phyloP scores from a whole-genome alignment of 2,888 invertebrate genomes.

The Andrena fulva region DNA sequence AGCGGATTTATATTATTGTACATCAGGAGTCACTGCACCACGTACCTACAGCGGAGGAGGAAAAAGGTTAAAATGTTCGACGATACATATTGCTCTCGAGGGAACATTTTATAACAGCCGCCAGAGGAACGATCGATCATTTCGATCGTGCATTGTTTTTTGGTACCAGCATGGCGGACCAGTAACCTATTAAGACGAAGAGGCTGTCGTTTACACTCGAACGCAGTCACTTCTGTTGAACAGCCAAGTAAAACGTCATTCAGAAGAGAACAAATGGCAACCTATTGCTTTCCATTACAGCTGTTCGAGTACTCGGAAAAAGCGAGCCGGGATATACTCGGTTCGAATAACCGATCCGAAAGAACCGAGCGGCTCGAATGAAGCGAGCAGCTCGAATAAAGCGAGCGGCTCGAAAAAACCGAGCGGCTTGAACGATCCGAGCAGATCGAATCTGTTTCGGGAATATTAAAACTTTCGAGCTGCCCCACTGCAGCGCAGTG shows the following conservation, averaged over 20 bases:
- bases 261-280: background rate
- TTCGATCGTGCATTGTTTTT: conserved; percentile 19
- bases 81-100: conserved; percentile 29
- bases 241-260: conserved; percentile 8
- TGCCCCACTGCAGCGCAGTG: too few relatives aligned
- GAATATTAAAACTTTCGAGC: too few relatives aligned
- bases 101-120: conserved; percentile 47
- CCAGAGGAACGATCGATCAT: conserved; percentile 39
- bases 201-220: conserved; percentile 1
- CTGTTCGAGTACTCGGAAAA: too few relatives aligned
- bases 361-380: too few relatives aligned
- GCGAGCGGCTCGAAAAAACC: too few relatives aligned
- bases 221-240: conserved; percentile 21
- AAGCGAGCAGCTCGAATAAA: too few relatives aligned
- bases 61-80: conserved; percentile 51
- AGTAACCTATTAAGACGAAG: conserved; percentile 20
- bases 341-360: too few relatives aligned
- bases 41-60: background rate
- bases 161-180: background rate
- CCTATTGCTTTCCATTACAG: too few relatives aligned
- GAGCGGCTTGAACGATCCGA: too few relatives aligned
- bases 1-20: conserved; percentile 58
- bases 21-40: conserved; percentile 27
- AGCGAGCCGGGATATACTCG: too few relatives aligned
- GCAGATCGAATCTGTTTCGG: too few relatives aligned